Base-by-base conservation (phyloP, 2,113 vertebrate species). In the Motacilla tschutschensis region DNA sequence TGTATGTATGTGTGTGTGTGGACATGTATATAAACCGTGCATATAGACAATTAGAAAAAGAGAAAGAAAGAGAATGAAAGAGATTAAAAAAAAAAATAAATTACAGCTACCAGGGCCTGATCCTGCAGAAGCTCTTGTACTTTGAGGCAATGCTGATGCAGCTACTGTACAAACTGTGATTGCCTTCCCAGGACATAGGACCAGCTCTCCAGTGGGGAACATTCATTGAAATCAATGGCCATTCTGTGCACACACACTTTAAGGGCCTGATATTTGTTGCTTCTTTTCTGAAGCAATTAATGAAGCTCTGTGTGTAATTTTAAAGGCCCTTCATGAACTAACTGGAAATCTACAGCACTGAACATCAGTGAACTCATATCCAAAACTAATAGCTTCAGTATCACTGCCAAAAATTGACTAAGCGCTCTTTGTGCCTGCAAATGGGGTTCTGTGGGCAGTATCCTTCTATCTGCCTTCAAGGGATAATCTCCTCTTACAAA, bases 401-500 rank as follows among this genome's bases (percentile, higher is more conserved):
- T 63, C 69, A 58, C 76, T 93, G 93, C 94, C 94, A 92, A 93
- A 91, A 91, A 71, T 87, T 74, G 87, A 91, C 93, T 94, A 74
- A 87, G 90, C 75, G 2, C 54, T 74, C 92, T 92, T 90, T 90
- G 88, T 94, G 84, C 79, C 82, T 88, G 69, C 90, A 85, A 95
- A 89, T 5, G 79, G 89, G 58, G 85, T 85, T 94, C 93, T 91
- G 91, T 58, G 90, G 93, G 93, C 87, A 92, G 83, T 50, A 92
- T 85, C 85, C 88, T 89, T 58, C 90, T 75, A 67, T 93, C 94
- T 93, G 92, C 92, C 94, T 94, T 88, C 79, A 85, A 92, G 90
- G 86, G 88, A 92, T 88, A 94, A 93, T 93, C 90, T 93, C 84
- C 86, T 92, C 76, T 93, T 78, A 94, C 93, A 93, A 95, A 93